Evolutionary conservation across 2,113 vertebrate species (phyloP).

Genomic region (Erinaceus europaeus): DNA sequence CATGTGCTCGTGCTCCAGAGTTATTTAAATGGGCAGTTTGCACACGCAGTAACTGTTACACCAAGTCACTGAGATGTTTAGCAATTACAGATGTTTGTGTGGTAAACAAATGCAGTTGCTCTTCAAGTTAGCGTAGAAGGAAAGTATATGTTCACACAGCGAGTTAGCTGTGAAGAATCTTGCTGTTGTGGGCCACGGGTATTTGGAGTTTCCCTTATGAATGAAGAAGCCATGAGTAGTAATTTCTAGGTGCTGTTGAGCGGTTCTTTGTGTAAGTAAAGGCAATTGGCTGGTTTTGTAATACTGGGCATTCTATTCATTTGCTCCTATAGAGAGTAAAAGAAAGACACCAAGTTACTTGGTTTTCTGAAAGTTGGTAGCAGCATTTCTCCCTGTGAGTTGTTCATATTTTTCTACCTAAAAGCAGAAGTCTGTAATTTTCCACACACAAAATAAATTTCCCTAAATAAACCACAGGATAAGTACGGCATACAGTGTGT

Average conservation of each 20-base stretch:
- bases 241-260: slow-evolving; percentile 40
- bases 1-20: slow-evolving; percentile 67
- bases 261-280: background rate
- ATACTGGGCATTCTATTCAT: background rate
- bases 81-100: slow-evolving; percentile 69
- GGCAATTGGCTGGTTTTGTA: slow-evolving; percentile 33
- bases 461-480: slow-evolving; percentile 65
- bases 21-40: slow-evolving; percentile 69
- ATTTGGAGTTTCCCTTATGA: slow-evolving; percentile 41
- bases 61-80: slow-evolving; percentile 69
- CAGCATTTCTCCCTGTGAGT: slow-evolving; percentile 36
- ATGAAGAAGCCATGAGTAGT: slow-evolving; percentile 48
- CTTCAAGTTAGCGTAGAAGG: slow-evolving; percentile 59
- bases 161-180: slow-evolving; percentile 48
- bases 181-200: slow-evolving; percentile 24
- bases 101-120: slow-evolving; percentile 68
- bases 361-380: slow-evolving; percentile 53
- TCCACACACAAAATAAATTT: slow-evolving; percentile 66
- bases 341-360: slow-evolving; percentile 49
- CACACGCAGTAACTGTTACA: slow-evolving; percentile 71
- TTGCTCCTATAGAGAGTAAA: slow-evolving; percentile 44
- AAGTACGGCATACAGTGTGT: slow-evolving; percentile 60
- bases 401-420: slow-evolving; percentile 61
- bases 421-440: slow-evolving; percentile 64
- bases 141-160: slow-evolving; percentile 35